Evolutionary conservation across 1,140 invertebrate genomes (phyloP).

Genomic region (Ctenoplectra terminalis): DNA sequence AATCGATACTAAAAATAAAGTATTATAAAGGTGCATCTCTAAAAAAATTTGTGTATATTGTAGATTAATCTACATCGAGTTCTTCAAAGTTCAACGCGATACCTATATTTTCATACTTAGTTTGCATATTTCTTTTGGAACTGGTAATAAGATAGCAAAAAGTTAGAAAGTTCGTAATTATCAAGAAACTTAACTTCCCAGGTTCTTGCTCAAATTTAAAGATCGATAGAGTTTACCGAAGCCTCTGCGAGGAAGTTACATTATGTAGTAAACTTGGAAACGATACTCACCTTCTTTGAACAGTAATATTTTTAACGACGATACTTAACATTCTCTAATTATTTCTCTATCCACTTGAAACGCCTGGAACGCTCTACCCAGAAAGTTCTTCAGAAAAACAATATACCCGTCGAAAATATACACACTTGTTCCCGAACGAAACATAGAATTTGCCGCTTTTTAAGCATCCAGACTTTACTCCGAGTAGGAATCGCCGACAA

Average conservation of each 20-base stretch:
- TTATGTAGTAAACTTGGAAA: not conserved
- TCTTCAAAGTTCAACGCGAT: not conserved
- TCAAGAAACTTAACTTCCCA: not conserved
- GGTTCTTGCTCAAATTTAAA: not conserved
- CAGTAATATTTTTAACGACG: too few species aligned
- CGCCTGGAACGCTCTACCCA: too few species aligned
- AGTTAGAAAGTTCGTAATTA: not conserved
- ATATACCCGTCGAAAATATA: too few species aligned
- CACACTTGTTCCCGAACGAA: not conserved
- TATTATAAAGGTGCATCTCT: too few species aligned
- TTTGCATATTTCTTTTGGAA: not conserved
- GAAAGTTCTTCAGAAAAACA: too few species aligned
- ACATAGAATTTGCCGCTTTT: not conserved
- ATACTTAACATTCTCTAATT: too few species aligned
- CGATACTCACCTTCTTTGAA: not conserved
- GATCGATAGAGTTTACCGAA: not conserved
- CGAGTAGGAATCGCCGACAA: not conserved
- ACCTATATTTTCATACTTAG: not conserved
- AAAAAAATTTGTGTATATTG: too few species aligned
- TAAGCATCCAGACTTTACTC: not conserved
- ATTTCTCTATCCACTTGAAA: too few species aligned
- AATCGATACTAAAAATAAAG: too few species aligned
- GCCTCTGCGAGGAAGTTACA: not conserved
- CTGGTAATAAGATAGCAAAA: not conserved
- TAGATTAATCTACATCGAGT: too few species aligned